A percentile compares a stretch with the other conserved stretches of the same genome.
These are phyloP conservation scores for Tetheella fluctuosa DNA, from an alignment of 2,888 invertebrate genomes.

Conservation along the genomic window DNA sequence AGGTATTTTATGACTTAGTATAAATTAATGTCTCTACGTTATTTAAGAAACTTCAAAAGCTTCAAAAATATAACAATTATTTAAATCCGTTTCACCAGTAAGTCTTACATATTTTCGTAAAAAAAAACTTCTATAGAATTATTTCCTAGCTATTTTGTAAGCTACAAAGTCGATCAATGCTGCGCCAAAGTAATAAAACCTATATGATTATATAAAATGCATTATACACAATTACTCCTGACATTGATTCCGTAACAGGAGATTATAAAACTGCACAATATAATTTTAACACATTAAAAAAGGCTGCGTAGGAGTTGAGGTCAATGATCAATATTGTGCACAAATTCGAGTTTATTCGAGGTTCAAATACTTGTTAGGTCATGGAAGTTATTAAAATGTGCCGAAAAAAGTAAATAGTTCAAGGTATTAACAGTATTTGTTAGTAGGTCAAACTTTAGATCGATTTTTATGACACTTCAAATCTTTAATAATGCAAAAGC, in stretches of 20 bases:
- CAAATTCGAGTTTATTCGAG: slow-evolving; percentile 10
- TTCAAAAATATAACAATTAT: too few relatives aligned
- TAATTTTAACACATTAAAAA: not conserved
- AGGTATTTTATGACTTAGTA: too few relatives aligned
- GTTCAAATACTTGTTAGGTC: slow-evolving; percentile 11
- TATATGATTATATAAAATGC: not conserved
- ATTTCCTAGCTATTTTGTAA: too few relatives aligned
- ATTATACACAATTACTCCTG: not conserved
- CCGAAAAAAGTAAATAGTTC: slow-evolving; percentile 11
- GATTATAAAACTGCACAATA: not conserved
- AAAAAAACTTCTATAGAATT: too few relatives aligned
- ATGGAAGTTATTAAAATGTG: slow-evolving; percentile 3
- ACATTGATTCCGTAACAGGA: slow-evolving; percentile 9
- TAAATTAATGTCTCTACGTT: too few relatives aligned
- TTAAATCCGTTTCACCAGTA: too few relatives aligned
- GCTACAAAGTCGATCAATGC: not conserved
- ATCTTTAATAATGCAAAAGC: not conserved
- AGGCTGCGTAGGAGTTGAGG: not conserved
- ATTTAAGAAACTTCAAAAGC: too few relatives aligned
- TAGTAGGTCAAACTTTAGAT: slow-evolving; percentile 1
- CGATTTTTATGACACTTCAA: too few relatives aligned
- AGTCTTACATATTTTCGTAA: too few relatives aligned
- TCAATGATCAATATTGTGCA: slow-evolving; percentile 1
- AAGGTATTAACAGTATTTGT: slow-evolving; percentile 4
- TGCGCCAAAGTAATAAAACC: not conserved